A percentile compares a stretch with the other conserved stretches of the same genome.
Conservation (phyloP, 1,140 invertebrate genomes). For the Cyclargus thomasi region DNA sequence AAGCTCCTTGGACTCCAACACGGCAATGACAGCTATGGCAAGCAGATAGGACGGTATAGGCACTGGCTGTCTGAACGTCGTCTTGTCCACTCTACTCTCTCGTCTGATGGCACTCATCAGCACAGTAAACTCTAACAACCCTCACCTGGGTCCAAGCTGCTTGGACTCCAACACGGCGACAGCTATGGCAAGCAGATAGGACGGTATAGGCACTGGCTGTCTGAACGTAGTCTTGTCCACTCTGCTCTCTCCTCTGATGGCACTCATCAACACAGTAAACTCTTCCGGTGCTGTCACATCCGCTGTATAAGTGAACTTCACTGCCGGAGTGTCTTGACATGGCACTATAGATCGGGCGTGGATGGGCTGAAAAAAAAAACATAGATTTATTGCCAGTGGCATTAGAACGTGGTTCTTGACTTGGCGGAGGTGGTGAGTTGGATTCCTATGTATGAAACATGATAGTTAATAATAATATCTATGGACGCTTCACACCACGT, state of each 20-base stretch:
- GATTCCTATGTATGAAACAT: too few relatives aligned
- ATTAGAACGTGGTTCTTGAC: too few relatives aligned
- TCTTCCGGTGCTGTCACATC: constrained; percentile 85
- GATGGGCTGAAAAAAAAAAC: constrained; percentile 82
- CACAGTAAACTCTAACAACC: too few relatives aligned
- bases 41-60: constrained; percentile 87
- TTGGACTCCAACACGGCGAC: constrained; percentile 88
- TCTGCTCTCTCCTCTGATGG: constrained; percentile 76
- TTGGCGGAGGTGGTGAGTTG: too few relatives aligned
- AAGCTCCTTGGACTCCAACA: constrained; percentile 84
- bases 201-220: constrained; percentile 85
- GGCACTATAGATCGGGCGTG: constrained; percentile 92
- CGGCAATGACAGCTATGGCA: constrained; percentile 92
- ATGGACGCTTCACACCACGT: too few relatives aligned
- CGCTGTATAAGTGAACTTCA: constrained; percentile 92
- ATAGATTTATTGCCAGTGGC: constrained; percentile 54
- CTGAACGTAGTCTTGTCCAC: constrained; percentile 77
- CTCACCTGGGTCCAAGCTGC: constrained; percentile 82
- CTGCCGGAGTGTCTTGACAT: constrained; percentile 95
- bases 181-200: constrained; percentile 90
- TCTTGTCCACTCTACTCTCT: too few relatives aligned
- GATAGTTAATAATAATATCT: too few relatives aligned
- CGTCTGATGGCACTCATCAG: too few relatives aligned
- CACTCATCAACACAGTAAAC: constrained; percentile 93
- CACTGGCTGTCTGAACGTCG: too few relatives aligned